These are phyloP conservation scores for Spinus olivaceus DNA, from an alignment of 2,797 vertebrate species.

Conservation along the genomic window DNA sequence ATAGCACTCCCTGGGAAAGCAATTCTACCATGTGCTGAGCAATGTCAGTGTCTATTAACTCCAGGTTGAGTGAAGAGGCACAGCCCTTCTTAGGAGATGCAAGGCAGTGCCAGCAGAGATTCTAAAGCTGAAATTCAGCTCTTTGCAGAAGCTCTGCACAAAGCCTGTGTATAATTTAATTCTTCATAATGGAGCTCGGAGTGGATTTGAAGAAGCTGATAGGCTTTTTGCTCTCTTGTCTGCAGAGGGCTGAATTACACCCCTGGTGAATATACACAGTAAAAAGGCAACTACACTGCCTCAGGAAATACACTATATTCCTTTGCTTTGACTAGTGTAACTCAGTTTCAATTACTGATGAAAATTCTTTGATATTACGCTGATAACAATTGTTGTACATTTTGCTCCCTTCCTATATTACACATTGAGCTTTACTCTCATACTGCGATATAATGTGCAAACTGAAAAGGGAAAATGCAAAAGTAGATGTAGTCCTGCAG, in stretches of 20 bases:
- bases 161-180: conserved; percentile 24
- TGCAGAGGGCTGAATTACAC: conserved; percentile 19
- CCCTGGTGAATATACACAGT: not conserved
- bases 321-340: not conserved
- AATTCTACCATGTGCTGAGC: not conserved
- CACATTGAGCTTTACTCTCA: not conserved
- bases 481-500: not conserved
- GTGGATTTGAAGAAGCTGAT: conserved; percentile 12
- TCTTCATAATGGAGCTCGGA: conserved; percentile 11
- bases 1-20: not conserved
- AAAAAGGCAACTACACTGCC: conserved; percentile 16
- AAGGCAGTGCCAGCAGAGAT: not conserved
- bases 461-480: not conserved
- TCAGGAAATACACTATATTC: not conserved
- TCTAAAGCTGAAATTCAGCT: not conserved
- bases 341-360: conserved; percentile 25
- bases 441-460: not conserved
- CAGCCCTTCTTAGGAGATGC: not conserved
- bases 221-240: conserved; percentile 32
- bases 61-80: not conserved
- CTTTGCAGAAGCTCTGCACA: not conserved
- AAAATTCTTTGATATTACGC: not conserved
- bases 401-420: not conserved
- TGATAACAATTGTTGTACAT: not conserved
- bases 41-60: not conserved